Percentiles rank a stretch among this genome's conserved stretches.
phyloP scores from a whole-genome alignment of 1,140 invertebrate species.

The Drosophila hydei region DNA sequence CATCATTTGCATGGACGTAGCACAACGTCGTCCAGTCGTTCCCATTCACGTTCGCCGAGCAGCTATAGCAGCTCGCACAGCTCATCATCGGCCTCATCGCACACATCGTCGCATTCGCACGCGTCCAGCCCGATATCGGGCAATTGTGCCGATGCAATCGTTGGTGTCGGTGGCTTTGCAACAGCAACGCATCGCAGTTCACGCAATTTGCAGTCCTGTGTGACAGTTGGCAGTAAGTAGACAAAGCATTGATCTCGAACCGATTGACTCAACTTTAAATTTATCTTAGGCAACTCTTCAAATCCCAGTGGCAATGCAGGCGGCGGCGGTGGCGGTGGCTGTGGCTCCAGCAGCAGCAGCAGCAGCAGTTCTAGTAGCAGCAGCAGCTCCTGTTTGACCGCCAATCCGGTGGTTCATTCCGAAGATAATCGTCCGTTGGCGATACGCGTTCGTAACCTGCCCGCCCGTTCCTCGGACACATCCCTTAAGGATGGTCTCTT shows the following conservation, averaged over 20 bases:
- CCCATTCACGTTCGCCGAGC: slow-evolving; percentile 85
- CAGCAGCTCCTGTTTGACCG: slow-evolving; percentile 63
- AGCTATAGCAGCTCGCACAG: slow-evolving; percentile 83
- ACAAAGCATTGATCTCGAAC: background rate
- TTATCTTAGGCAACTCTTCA: slow-evolving; percentile 64
- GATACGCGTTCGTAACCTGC: slow-evolving; percentile 96
- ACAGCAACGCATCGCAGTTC: slow-evolving; percentile 38
- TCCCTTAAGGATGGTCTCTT: slow-evolving; percentile 98
- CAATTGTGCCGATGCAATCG: slow-evolving; percentile 71
- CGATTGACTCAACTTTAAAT: background rate
- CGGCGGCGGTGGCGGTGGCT: slow-evolving; percentile 61
- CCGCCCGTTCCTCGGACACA: slow-evolving; percentile 94
- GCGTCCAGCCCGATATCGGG: slow-evolving; percentile 78
- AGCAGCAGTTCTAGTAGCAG: slow-evolving; percentile 72
- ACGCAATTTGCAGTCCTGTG: slow-evolving; percentile 56
- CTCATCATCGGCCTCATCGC: slow-evolving; percentile 76
- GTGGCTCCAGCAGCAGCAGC: slow-evolving; percentile 76
- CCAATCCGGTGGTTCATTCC: slow-evolving; percentile 85
- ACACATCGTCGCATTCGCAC: slow-evolving; percentile 84
- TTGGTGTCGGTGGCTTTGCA: slow-evolving; percentile 24
- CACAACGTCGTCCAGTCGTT: slow-evolving; percentile 85
- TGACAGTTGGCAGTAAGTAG: slow-evolving; percentile 70
- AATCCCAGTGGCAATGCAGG: slow-evolving; percentile 80
- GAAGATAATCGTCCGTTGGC: slow-evolving; percentile 92
- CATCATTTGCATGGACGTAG: slow-evolving; percentile 77